Conservation (phyloP, 2,113 vertebrate species). For the Meriones unguiculatus region DNA sequence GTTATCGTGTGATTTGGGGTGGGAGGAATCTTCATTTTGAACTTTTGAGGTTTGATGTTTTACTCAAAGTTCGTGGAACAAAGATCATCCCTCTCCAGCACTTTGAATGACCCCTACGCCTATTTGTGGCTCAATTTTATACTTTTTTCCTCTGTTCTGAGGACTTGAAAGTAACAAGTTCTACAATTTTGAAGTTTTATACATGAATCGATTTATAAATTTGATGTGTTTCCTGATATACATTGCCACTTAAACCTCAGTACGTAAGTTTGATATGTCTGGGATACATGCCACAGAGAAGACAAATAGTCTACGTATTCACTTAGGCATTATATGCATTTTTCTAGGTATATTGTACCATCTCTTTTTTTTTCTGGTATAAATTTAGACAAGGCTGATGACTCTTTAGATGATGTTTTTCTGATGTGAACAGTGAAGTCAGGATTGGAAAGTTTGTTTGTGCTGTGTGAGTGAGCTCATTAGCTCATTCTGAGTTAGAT, state of each 20-base stretch:
- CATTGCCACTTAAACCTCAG: slow-evolving; percentile 4
- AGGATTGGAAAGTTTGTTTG: background rate
- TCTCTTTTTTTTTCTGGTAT: background rate
- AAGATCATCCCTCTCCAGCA: background rate
- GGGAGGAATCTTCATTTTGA: background rate
- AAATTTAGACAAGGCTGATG: slow-evolving; percentile 18
- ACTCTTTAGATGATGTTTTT: background rate
- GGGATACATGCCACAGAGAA: background rate
- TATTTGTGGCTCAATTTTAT: slow-evolving; percentile 13
- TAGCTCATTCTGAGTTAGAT: background rate
- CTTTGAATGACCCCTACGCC: background rate
- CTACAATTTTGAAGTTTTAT: slow-evolving; percentile 41
- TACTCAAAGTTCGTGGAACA: background rate
- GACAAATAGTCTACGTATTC: background rate
- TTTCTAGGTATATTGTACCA: background rate
- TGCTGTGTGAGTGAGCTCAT: slow-evolving; percentile 40
- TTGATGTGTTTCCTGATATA: background rate
- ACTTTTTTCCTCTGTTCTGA: background rate
- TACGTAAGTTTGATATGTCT: background rate
- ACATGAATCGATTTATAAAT: slow-evolving; percentile 35
- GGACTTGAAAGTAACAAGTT: background rate
- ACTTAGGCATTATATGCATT: background rate
- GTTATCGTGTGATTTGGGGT: background rate
- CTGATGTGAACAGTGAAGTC: background rate
- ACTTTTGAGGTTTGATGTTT: background rate